Percentiles rank a stretch among this genome's conserved stretches.
phyloP scores from a whole-genome alignment of 2,888 invertebrate species.

The Caenorhabditis sp. region DNA sequence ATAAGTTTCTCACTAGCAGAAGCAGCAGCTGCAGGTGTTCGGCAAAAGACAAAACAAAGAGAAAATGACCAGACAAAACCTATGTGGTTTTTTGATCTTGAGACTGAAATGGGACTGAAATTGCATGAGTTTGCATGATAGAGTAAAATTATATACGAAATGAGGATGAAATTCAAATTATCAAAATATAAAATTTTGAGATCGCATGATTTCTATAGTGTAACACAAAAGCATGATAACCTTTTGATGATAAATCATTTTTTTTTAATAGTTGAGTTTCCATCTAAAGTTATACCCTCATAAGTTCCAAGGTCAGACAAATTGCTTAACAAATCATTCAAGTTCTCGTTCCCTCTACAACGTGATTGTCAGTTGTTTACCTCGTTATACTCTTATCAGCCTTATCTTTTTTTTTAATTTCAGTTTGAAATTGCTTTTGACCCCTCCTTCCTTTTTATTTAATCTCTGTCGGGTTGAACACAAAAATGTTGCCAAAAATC shows the following conservation, averaged over 20 bases:
- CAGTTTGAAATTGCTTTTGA: background rate
- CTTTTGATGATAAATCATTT: no score
- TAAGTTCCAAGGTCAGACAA: no score
- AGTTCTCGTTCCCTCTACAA: background rate
- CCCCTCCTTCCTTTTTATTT: background rate
- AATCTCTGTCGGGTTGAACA: background rate
- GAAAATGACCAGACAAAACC: background rate
- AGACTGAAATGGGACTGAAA: no score
- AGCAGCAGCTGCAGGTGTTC: constrained; percentile 1
- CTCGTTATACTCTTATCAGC: background rate
- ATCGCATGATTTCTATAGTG: no score
- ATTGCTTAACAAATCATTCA: background rate
- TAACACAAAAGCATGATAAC: no score
- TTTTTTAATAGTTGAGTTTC: no score
- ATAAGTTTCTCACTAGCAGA: background rate
- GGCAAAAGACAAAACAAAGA: background rate
- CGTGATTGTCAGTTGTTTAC: background rate
- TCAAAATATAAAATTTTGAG: no score
- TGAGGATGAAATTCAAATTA: no score
- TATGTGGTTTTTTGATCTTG: no score
- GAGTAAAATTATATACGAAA: no score
- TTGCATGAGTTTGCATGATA: no score
- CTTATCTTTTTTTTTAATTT: background rate
- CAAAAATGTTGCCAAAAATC: background rate
- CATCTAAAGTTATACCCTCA: no score